Percentiles rank a stretch among this genome's conserved stretches.
Evolutionary conservation across 2,113 vertebrate species (phyloP).

Genomic region (Elachura formosa): DNA sequence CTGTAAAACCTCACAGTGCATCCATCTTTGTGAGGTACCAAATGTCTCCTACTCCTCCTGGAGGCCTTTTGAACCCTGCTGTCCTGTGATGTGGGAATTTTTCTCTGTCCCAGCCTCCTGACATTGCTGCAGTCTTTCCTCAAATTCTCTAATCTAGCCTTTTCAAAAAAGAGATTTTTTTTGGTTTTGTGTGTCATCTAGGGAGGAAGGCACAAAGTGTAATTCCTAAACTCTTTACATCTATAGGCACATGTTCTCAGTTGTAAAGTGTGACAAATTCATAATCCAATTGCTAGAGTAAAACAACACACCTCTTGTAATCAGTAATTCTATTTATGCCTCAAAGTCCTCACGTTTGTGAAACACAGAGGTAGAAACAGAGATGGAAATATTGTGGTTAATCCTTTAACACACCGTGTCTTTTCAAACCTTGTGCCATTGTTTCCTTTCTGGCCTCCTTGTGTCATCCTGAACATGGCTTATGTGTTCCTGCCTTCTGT

Average conservation of each 20-base stretch:
- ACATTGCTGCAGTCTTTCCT: background rate
- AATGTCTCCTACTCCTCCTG: background rate
- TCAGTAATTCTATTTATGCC: background rate
- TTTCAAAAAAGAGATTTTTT: background rate
- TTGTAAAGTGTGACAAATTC: background rate
- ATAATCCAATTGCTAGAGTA: background rate
- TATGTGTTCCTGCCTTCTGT: background rate
- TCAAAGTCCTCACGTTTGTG: background rate
- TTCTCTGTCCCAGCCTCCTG: background rate
- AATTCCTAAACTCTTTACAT: background rate
- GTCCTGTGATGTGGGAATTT: background rate
- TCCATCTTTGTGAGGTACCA: background rate
- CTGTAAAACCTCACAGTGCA: background rate
- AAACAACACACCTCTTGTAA: background rate
- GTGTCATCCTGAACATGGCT: background rate
- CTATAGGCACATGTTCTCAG: accelerated
- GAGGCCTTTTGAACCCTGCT: background rate
- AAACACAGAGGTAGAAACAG: background rate
- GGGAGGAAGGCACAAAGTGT: background rate
- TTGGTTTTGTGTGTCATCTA: background rate
- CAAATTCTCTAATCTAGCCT: background rate
- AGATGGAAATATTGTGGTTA: background rate
- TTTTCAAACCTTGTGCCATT: background rate
- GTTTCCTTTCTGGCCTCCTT: background rate
- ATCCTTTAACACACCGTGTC: background rate